Base-by-base conservation (phyloP, 2,888 invertebrate species). In the Argyresthia goedartella region DNA sequence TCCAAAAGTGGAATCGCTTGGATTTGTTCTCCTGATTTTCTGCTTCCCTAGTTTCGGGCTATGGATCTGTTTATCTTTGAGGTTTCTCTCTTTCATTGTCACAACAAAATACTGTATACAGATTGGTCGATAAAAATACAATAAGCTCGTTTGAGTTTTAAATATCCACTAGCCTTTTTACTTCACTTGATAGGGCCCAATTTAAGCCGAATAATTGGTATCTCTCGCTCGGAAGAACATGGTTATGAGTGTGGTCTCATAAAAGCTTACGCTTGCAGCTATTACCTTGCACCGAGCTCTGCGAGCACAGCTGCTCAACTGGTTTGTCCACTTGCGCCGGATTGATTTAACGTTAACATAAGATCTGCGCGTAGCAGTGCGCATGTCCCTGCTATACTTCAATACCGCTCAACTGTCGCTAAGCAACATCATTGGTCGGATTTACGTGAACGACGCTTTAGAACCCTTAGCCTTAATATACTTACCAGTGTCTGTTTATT, bases 301-400 rank as follows among this genome's bases (percentile, higher is more conserved):
- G 76, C 71, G 71, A 69, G 73, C 71, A 71, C 82, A 82, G 86
- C 84, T 85, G 86, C 82, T 76, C 65, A 79, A 86, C 86, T 84
- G 86, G 86, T 86, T 86, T 84, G 80, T 79, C 86, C 84, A 84
- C 86, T 84, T 80, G 82, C 66, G 66, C 70, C 71, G 75, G 85
- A 85, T 84, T 85, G 84, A 86, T 85, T 81, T 78, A 82, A 80
- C 75, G 72, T 81, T 76, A 80, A 77, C 75, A 72, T 74, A 74
- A 76, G 76, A 78, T 77, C 73, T 66, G 69, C 69, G 66, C 61
- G 61, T 67, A 67, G 67, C 68, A 25, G 25, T 6, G 25, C 70
- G 67, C 64, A 64, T 69, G 69, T 70, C 70, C 65, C 36, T 25
- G 63, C 66, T 65, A 67, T 73, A 70, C 74, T 76, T 77, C 73